These are phyloP conservation scores for Belgica antarctica DNA, from an alignment of 2,888 invertebrate species.

Conservation along the genomic window DNA sequence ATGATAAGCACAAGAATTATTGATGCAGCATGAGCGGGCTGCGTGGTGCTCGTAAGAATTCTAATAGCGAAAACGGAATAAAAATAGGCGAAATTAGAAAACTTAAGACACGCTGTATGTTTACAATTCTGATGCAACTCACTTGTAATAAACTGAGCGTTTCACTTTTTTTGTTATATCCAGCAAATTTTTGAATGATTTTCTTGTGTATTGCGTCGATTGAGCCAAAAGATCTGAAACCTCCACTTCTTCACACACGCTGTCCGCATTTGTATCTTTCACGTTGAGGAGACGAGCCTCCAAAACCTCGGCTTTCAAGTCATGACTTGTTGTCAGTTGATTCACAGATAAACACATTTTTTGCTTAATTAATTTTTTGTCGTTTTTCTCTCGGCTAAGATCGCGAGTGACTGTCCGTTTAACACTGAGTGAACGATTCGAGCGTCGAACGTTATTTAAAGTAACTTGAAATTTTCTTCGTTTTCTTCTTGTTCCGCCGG, in stretches of 20 bases:
- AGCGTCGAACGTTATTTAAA: conserved; percentile 37
- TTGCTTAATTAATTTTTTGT: conserved; percentile 19
- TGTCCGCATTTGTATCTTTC: not conserved
- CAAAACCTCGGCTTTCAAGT: conserved; percentile 4
- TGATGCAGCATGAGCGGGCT: conserved; percentile 76
- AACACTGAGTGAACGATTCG: conserved; percentile 16
- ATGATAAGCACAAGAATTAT: conserved; percentile 60
- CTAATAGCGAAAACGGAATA: conserved; percentile 55
- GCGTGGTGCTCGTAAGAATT: conserved; percentile 68
- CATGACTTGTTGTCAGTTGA: conserved; percentile 9
- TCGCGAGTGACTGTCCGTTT: conserved; percentile 3
- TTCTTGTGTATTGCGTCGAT: conserved; percentile 51
- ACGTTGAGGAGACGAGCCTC: conserved; percentile 32
- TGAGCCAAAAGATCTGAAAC: conserved; percentile 50
- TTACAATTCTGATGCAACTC: conserved; percentile 27
- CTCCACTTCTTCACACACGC: not conserved
- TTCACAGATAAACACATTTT: conserved; percentile 37
- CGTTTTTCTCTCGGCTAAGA: not conserved
- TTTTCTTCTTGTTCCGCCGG: conserved; percentile 1
- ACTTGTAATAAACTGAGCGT: conserved; percentile 34
- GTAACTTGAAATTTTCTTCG: conserved; percentile 30
- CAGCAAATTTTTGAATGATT: conserved; percentile 48
- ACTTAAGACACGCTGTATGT: conserved; percentile 27
- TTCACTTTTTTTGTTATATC: conserved; percentile 48
- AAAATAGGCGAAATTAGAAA: not conserved